Conservation (phyloP, 2,888 invertebrate genomes). For the Luffia ferchaultella region DNA sequence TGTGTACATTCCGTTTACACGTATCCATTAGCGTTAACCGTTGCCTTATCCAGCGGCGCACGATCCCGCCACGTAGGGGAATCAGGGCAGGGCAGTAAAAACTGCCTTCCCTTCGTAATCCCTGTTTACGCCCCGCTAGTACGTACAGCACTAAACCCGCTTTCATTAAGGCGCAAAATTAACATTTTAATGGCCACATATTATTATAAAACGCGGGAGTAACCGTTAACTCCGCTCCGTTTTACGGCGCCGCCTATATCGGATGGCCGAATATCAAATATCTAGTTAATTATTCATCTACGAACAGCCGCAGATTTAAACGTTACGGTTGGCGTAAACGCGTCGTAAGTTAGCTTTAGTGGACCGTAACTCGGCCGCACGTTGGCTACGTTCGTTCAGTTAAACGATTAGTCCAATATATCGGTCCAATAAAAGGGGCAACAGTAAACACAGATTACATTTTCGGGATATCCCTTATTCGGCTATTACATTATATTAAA, state of each 20-base stretch:
- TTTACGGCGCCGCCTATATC: conserved; percentile 6
- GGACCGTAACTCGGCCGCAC: background rate
- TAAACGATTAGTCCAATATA: background rate
- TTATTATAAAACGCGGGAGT: conserved; percentile 46
- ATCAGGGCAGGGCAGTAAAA: conserved; percentile 51
- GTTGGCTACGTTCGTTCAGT: background rate
- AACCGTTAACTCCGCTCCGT: conserved; percentile 31
- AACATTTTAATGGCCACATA: conserved; percentile 61
- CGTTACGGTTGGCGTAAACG: conserved; percentile 2
- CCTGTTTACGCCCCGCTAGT: conserved; percentile 34
- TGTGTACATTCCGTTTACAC: too few relatives aligned
- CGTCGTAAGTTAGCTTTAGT: background rate
- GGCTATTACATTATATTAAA: background rate
- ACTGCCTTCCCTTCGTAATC: conserved; percentile 44
- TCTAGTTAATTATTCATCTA: conserved; percentile 7
- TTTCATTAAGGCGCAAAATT: conserved; percentile 58
- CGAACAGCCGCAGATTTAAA: conserved; percentile 17
- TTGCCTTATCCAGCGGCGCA: too few relatives aligned
- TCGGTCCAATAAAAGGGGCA: background rate
- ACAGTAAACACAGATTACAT: background rate
- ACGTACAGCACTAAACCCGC: conserved; percentile 48
- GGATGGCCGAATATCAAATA: conserved; percentile 3
- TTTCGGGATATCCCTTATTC: background rate
- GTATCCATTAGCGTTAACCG: too few relatives aligned
- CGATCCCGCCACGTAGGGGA: conserved; percentile 66